Evolutionary conservation across 2,113 vertebrate genomes (phyloP), one percentile per base, ranked within the genome.

Genomic region (Merops nubicus): DNA sequence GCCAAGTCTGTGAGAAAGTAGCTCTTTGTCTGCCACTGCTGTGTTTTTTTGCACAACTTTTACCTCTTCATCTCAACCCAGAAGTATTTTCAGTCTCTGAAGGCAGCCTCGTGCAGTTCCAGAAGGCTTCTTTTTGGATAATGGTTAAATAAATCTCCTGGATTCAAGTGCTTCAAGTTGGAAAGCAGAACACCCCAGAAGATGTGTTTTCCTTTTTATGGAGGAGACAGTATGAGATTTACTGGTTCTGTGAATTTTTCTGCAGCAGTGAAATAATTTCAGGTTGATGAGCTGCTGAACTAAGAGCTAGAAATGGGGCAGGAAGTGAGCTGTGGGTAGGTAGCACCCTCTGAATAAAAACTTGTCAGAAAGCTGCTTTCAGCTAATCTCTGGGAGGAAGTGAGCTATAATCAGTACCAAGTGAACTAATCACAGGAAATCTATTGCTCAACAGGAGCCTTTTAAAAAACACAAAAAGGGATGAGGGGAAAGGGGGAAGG

Each of bases 351-450:
- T 94, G 93, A 96, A 96, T 79, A 89, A 85, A 88, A 95, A 94
- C 83, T 92, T 89, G 95, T 90, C 96, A 88, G 88, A 95, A 84
- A 84, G 91, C 92, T 91, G 90, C 92, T 93, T 93, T 92, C 90
- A 93, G 95, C 96, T 97, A 91, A 95, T 96, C 88, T 85, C 82
- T 77, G 88, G 64, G 96, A 97, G 96, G 96, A 97, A 97, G 96
- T 95, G 96, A 96, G 88, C 93, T 96, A 96, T 94, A 95, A 96
- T 93, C 89, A 84, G 95, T 77, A 93, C 68, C 36, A 57, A 94
- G 93, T 96, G 96, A 97, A 92, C 96, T 97, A 97, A 95, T 97
- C 76, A 59, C 93, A 96, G 95, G 96, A 97, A 97, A 96, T 95
- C 88, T 95, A 91, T 96, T 97, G 95, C 96, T 93, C 92, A 96